These are phyloP conservation scores for Takifugu bimaculatus DNA, from an alignment of 2,113 vertebrate species.

Conservation along the genomic window DNA sequence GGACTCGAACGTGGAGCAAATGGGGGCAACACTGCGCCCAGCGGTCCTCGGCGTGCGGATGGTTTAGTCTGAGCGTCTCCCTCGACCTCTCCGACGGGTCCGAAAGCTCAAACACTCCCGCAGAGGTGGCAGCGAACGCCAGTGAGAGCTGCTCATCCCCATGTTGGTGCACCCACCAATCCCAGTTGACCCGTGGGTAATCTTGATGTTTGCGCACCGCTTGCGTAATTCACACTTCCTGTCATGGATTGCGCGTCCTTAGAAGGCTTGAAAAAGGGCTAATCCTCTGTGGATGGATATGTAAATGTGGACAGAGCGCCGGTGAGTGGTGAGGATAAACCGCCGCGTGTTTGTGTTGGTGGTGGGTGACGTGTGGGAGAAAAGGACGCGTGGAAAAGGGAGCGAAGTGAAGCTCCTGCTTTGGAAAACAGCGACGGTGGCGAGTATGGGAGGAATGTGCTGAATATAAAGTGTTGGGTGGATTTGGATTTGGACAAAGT, in stretches of 20 bases:
- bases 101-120: not conserved
- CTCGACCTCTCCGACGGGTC: not conserved
- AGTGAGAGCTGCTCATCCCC: not conserved
- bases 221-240: constrained; percentile 48
- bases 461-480: no score
- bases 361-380: constrained; percentile 44
- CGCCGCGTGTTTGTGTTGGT: constrained; percentile 30
- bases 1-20: constrained; percentile 10
- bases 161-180: constrained; percentile 14
- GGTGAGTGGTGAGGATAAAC: constrained; percentile 49
- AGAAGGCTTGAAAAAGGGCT: constrained; percentile 46
- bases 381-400: constrained; percentile 10
- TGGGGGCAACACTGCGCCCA: constrained; percentile 7
- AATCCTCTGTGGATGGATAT: constrained; percentile 58
- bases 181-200: constrained; percentile 49
- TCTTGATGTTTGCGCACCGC: constrained; percentile 44
- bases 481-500: no score
- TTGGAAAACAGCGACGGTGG: no score
- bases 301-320: constrained; percentile 47
- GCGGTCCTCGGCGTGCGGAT: not conserved
- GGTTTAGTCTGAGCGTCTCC: constrained; percentile 23
- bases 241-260: constrained; percentile 33
- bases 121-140: no score
- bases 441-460: no score
- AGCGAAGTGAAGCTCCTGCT: not conserved